phyloP scores from a whole-genome alignment of 2,113 vertebrate genomes.

The Corythornis madagascariensis region DNA sequence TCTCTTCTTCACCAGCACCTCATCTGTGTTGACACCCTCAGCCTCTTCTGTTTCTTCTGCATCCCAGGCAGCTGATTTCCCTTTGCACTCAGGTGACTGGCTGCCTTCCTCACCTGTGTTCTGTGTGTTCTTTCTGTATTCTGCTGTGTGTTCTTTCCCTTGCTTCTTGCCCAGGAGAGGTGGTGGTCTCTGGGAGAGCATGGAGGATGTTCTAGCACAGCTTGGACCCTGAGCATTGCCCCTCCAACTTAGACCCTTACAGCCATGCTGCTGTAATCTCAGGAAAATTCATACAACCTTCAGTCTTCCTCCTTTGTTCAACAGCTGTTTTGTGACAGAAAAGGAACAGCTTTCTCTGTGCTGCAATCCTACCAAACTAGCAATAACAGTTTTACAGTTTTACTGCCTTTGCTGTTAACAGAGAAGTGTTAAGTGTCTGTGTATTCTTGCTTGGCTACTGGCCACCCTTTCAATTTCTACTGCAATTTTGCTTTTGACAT shows the following conservation, averaged over 20 bases:
- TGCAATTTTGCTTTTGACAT: neutral
- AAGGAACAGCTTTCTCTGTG: neutral
- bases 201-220: neutral
- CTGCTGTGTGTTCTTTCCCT: neutral
- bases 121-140: neutral
- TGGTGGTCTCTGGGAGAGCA: neutral
- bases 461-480: neutral
- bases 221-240: too few species aligned
- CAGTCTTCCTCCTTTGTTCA: neutral
- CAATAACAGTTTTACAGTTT: neutral
- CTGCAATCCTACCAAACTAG: neutral
- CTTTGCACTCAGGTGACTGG: neutral
- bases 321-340: neutral
- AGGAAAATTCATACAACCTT: neutral
- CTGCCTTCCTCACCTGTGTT: neutral
- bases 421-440: neutral
- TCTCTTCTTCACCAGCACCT: neutral
- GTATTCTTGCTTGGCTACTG: neutral
- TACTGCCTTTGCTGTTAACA: neutral
- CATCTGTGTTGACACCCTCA: neutral
- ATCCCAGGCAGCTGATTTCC: neutral
- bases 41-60: neutral
- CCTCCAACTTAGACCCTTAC: neutral
- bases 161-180: neutral
- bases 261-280: neutral